A percentile compares a stretch with the other conserved stretches of the same genome.
phyloP scores from a whole-genome alignment of 2,797 vertebrate species.

The Aldrovandia affinis region DNA sequence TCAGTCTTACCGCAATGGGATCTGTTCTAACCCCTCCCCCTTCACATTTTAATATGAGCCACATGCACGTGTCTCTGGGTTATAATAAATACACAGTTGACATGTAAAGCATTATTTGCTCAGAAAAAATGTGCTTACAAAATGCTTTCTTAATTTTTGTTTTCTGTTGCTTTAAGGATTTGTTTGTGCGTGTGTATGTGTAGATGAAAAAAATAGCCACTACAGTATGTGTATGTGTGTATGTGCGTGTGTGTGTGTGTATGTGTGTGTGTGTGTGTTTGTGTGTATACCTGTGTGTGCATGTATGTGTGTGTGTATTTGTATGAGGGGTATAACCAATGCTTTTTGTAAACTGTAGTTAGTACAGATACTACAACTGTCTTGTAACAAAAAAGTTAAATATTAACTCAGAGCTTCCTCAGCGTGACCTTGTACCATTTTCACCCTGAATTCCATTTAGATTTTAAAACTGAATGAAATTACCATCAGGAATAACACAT shows the following conservation, averaged over 20 bases:
- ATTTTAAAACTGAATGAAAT: no score
- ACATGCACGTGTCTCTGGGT: not conserved
- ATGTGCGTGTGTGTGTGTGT: not conserved
- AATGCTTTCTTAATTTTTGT: not conserved
- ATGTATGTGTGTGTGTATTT: not conserved
- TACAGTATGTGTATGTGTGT: not conserved
- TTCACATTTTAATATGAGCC: not conserved
- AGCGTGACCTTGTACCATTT: no score
- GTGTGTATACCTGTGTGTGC: not conserved
- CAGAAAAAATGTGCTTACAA: slow-evolving; percentile 13
- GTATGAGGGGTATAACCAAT: no score
- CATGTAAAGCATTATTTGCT: not conserved
- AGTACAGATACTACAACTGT: no score
- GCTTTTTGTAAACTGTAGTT: no score
- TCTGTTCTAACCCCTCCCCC: not conserved
- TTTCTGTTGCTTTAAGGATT: not conserved
- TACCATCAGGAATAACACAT: no score
- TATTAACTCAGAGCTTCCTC: no score
- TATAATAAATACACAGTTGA: not conserved
- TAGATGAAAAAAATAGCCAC: not conserved
- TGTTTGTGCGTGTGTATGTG: not conserved
- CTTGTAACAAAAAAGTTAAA: no score
- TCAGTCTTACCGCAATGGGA: no score
- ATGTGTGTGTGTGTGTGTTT: not conserved
- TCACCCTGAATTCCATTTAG: no score